Percentiles rank a stretch among this genome's conserved stretches.
Conservation (phyloP, 2,888 invertebrate species). For the Cactoblastis cactorum region DNA sequence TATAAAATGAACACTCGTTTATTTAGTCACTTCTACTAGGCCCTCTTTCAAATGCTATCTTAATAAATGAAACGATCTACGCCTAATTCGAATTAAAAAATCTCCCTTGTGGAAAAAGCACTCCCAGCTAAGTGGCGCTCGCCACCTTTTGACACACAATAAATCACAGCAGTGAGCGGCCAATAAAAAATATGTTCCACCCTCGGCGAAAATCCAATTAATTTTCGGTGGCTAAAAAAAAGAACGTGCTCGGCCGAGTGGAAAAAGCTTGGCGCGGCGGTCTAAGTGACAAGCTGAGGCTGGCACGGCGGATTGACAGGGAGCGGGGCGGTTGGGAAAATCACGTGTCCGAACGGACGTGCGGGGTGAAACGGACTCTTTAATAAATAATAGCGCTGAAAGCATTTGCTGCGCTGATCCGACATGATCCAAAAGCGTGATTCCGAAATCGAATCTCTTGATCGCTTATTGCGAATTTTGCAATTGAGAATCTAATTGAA, state of each 20-base stretch:
- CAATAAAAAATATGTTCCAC: constrained; percentile 79
- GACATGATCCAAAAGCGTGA: background rate
- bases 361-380: constrained; percentile 18
- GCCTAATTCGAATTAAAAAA: constrained; percentile 56
- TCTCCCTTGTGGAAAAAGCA: constrained; percentile 60
- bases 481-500: too few relatives aligned
- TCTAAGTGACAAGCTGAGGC: constrained; percentile 35
- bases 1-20: too few relatives aligned
- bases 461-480: background rate
- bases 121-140: constrained; percentile 74
- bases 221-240: constrained; percentile 76
- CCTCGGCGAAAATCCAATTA: constrained; percentile 79
- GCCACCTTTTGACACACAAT: constrained; percentile 78
- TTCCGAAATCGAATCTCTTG: background rate
- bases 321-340: constrained; percentile 16
- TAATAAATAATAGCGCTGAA: background rate
- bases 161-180: constrained; percentile 76
- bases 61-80: constrained; percentile 18
- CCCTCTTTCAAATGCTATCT: background rate
- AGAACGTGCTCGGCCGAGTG: constrained; percentile 67
- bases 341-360: constrained; percentile 29
- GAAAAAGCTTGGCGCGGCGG: constrained; percentile 55
- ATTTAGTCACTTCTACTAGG: too few relatives aligned
- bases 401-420: background rate
- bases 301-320: constrained; percentile 22